Conservation (phyloP, 2,113 vertebrate genomes). For the Melanerpes aurifrons region DNA sequence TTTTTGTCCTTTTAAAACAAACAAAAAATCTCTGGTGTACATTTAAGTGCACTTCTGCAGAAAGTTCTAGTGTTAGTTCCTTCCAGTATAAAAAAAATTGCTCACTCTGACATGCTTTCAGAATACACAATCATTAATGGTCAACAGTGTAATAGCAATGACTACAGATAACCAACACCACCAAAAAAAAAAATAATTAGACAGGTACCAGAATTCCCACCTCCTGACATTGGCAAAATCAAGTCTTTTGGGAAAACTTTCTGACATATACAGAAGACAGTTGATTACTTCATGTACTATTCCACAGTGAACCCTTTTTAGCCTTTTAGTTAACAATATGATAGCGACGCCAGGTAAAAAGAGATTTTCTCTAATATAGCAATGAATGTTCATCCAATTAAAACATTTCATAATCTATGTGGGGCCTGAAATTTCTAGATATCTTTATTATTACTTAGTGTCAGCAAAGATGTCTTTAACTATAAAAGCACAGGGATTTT, state of each 20-base stretch:
- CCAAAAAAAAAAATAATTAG: not conserved
- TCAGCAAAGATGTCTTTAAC: conserved; percentile 73
- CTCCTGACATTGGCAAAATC: conserved; percentile 27
- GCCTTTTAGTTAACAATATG: not conserved
- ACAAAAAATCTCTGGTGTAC: not conserved
- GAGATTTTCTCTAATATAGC: conserved; percentile 37
- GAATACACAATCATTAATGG: not conserved
- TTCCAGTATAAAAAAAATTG: not conserved
- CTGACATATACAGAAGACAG: conserved; percentile 12
- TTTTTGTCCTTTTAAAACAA: not conserved
- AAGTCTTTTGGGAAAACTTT: conserved; percentile 41
- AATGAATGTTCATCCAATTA: conserved; percentile 52
- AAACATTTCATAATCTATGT: conserved; percentile 28
- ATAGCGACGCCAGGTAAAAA: not conserved
- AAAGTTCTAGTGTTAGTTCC: not conserved
- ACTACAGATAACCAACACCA: not conserved
- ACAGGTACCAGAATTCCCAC: conserved; percentile 42
- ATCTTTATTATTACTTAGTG: conserved; percentile 69
- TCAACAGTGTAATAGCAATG: not conserved
- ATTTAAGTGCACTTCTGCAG: not conserved
- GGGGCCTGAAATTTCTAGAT: conserved; percentile 51
- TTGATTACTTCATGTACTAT: conserved; percentile 30
- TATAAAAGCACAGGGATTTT: conserved; percentile 38
- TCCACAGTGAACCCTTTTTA: not conserved
- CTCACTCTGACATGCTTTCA: conserved; percentile 31